Evolutionary conservation across 2,797 vertebrate genomes (phyloP).

Genomic region (Semaprochilodus insignis): DNA sequence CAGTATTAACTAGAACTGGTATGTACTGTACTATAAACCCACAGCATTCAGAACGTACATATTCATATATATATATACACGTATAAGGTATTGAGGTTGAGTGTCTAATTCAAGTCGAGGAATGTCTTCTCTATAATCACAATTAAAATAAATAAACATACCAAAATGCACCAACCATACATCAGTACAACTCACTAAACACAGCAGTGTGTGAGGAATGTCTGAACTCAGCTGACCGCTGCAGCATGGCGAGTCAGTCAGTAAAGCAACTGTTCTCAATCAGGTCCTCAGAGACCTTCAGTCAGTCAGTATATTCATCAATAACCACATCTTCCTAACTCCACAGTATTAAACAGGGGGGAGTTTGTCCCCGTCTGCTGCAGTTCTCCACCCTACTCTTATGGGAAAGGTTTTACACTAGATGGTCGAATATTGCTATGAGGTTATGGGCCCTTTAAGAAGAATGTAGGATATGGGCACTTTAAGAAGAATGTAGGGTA

Average conservation of each 20-base stretch:
- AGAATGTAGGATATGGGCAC: no score
- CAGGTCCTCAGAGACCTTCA: neutral
- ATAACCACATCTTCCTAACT: no score
- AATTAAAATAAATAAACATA: neutral
- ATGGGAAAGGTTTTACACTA: no score
- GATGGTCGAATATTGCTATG: no score
- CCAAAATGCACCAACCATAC: neutral
- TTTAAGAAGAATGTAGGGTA: no score
- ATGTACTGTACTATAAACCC: neutral
- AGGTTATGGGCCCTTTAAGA: no score
- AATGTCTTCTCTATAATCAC: neutral
- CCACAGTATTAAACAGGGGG: no score
- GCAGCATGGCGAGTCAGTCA: neutral
- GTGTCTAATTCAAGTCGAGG: conserved; percentile 4
- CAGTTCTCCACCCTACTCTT: no score
- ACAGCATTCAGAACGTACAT: neutral
- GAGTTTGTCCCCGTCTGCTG: no score
- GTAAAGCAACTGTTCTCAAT: neutral
- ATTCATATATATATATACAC: no score
- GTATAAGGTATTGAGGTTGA: conserved; percentile 36
- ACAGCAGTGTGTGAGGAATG: neutral
- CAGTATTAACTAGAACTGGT: no score
- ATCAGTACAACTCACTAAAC: neutral
- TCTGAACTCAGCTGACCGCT: no score
- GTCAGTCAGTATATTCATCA: neutral